Evolutionary conservation across 1,140 invertebrate species (phyloP), one percentile per base, ranked within the genome.

Genomic region (Anagrus nilaparvatae): DNA sequence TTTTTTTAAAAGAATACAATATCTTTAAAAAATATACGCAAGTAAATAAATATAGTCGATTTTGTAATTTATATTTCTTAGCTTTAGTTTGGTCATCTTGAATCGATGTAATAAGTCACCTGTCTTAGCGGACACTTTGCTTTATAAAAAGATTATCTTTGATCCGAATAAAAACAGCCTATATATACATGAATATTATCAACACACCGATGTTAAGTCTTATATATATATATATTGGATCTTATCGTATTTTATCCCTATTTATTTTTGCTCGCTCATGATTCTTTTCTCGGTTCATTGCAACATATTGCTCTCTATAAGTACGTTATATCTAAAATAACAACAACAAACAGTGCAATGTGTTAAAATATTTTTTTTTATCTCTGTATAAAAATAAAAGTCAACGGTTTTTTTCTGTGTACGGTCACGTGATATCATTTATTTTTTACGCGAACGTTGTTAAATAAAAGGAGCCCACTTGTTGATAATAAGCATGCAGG

Each of bases 21-120:
- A 7, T 27, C 24, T 27, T 12, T 6, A 6, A n/a, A 27, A n/a
- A 27, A 6, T 8, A 27, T 27, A n/a, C 29, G 29, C 29, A 30
- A 5, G 29, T 14, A 14, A 13, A 14, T n/a, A 28, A 28, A 29
- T 29, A 39, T 29, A 17, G 55, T 58, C 54, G 58, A 60, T 60
- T 48, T 45, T 31, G 51, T 55, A 55, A 60, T 56, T 60, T 58
- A 60, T 56, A 53, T 51, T 45, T 50, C 44, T 43, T 52, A 38
- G 46, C 45, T 33, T 48, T 40, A 51, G 50, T 59, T 55, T 49
- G 53, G 50, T 49, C 53, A 51, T 58, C 54, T 53, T 53, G 54
- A 60, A 61, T 61, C 53, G 53, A 54, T 49, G 56, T 57, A 58
- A 64, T 61, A 64, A 61, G 58, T 64, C 61, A 64, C 56, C 56